phyloP scores from a whole-genome alignment of 2,797 vertebrate species.

The Meda fulgida region DNA sequence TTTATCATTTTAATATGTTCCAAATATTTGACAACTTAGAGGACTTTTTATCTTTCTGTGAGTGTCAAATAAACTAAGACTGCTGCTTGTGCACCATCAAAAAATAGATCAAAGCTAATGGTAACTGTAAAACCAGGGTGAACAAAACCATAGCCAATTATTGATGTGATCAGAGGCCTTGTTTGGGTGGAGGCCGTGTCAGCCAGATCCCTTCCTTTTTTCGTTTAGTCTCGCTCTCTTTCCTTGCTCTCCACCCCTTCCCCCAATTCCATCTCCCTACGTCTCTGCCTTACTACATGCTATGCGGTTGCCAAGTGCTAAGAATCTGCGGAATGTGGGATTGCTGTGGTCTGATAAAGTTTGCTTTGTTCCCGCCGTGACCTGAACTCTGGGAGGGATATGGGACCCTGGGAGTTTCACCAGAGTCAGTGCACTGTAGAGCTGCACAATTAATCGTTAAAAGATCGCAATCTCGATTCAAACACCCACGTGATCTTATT shows the following conservation, averaged over 20 bases:
- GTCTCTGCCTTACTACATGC: constrained; percentile 70
- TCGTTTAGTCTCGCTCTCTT: constrained; percentile 51
- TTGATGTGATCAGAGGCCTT: constrained; percentile 46
- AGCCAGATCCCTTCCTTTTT: constrained; percentile 36
- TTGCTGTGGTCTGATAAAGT: constrained; percentile 93
- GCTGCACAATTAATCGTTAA: not conserved
- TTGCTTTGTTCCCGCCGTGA: constrained; percentile 95
- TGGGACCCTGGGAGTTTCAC: constrained; percentile 80
- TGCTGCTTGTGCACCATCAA: not conserved
- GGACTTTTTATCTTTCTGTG: not conserved
- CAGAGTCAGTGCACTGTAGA: constrained; percentile 44
- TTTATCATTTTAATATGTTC: not conserved
- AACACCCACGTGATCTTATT: not conserved
- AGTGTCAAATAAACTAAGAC: not conserved
- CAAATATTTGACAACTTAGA: not conserved
- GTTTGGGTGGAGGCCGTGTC: constrained; percentile 48
- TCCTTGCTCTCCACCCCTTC: constrained; percentile 50
- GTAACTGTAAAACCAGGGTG: not conserved
- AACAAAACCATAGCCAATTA: constrained; percentile 16
- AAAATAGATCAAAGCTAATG: not conserved
- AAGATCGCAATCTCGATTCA: not conserved
- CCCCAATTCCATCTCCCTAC: constrained; percentile 56
- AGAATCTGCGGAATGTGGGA: constrained; percentile 95
- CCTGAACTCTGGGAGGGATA: constrained; percentile 84
- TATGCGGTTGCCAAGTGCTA: constrained; percentile 87